Percentiles rank a stretch among this genome's conserved stretches.
Conservation (phyloP, 2,888 invertebrate genomes). For the Ectobius pallidus region DNA sequence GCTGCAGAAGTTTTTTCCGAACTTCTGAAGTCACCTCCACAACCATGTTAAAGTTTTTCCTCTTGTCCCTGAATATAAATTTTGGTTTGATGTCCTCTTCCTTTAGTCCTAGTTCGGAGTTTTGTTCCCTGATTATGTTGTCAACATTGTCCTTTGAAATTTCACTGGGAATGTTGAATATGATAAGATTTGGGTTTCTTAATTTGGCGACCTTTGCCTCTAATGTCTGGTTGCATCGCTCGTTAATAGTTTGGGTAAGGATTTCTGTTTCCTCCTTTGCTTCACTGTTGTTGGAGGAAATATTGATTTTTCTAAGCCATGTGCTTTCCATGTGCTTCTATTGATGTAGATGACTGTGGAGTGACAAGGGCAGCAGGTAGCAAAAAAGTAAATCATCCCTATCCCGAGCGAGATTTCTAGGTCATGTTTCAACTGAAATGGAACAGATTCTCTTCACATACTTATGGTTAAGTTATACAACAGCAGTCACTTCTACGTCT, state of each 20-base stretch:
- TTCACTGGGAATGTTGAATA: background rate
- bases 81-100: background rate
- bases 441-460: too few relatives aligned
- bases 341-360: background rate
- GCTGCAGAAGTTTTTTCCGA: background rate
- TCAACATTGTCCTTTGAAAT: background rate
- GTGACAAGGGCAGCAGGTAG: background rate
- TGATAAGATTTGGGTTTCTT: background rate
- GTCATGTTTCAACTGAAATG: too few relatives aligned
- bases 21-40: background rate
- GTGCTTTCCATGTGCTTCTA: background rate
- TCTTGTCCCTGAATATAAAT: background rate
- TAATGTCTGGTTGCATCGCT: conserved; percentile 26
- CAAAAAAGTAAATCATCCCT: too few relatives aligned
- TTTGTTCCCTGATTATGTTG: background rate
- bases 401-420: too few relatives aligned
- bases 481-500: too few relatives aligned
- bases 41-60: background rate
- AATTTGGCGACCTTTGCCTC: background rate
- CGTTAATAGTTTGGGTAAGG: background rate
- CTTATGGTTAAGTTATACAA: too few relatives aligned
- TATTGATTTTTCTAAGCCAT: background rate
- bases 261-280: background rate
- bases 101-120: background rate
- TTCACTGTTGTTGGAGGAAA: too few relatives aligned